Percentiles rank a stretch among this genome's conserved stretches.
Conservation (phyloP, 1,140 invertebrate species). For the Dreissena polymorpha region DNA sequence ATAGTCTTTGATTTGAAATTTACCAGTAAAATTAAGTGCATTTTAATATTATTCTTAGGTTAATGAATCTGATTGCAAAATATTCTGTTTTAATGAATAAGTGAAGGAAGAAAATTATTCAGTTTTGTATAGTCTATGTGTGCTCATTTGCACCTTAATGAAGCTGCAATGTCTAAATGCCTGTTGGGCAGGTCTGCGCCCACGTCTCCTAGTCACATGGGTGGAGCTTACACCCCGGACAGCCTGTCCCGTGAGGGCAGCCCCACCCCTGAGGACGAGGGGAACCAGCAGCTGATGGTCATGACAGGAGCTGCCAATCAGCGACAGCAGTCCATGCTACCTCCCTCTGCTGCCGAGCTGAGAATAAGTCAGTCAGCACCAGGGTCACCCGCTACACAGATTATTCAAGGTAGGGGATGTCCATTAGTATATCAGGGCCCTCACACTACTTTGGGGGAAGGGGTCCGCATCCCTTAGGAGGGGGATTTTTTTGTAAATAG, state of each 20-base stretch:
- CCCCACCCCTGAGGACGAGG: conserved; percentile 74
- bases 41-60: background rate
- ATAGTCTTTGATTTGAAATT: background rate
- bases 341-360: conserved; percentile 76
- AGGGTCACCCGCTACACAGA: conserved; percentile 82
- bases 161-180: too few relatives aligned
- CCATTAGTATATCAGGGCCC: background rate
- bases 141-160: background rate
- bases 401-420: conserved; percentile 30
- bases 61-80: background rate
- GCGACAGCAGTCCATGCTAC: conserved; percentile 81
- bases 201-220: conserved; percentile 93
- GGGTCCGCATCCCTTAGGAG: too few relatives aligned
- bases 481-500: too few relatives aligned
- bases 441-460: too few relatives aligned
- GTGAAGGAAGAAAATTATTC: background rate
- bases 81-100: background rate
- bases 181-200: conserved; percentile 88
- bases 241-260: conserved; percentile 91
- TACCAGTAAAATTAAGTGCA: background rate
- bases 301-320: conserved; percentile 46
- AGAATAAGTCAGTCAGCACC: conserved; percentile 86
- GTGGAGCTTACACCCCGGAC: conserved; percentile 92
- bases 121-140: background rate
- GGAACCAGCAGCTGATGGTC: conserved; percentile 6